Conservation (phyloP, 35 echinoderm and acorn worm species). For the Amphiura filiformis region DNA sequence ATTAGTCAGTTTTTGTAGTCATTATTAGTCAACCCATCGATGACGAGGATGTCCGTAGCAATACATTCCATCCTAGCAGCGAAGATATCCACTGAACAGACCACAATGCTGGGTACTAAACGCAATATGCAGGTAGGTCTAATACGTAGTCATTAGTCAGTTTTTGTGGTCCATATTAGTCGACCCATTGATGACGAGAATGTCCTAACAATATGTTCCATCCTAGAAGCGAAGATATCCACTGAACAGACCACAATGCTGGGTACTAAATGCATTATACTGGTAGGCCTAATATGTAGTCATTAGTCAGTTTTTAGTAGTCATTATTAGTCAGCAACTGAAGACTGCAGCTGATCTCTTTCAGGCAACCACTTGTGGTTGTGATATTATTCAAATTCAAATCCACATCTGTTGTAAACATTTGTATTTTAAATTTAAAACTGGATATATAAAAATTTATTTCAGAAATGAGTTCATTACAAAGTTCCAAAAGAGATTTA, state of each 20-base stretch:
- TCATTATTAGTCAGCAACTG: no score
- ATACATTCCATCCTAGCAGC: constrained; percentile 94
- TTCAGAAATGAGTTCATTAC: no score
- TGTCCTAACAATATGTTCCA: constrained; percentile 94
- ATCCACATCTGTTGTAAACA: no score
- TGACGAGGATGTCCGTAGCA: constrained; percentile 93
- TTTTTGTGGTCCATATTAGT: no score
- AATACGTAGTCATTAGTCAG: constrained; percentile 1
- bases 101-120: constrained; percentile 89
- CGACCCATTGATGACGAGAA: constrained; percentile 86
- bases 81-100: constrained; percentile 98
- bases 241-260: constrained; percentile 93
- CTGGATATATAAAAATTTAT: no score
- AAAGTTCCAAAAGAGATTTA: no score
- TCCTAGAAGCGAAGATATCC: constrained; percentile 95
- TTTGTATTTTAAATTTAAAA: no score
- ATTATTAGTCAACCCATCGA: constrained; percentile 91
- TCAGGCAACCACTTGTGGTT: no score
- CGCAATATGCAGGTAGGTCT: constrained; percentile 89
- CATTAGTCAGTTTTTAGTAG: no score
- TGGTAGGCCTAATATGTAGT: constrained; percentile 48
- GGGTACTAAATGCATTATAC: constrained; percentile 94
- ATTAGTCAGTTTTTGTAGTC: no score
- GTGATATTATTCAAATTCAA: no score
- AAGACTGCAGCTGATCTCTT: no score